These are phyloP conservation scores for Trichosurus vulpecula DNA, from an alignment of 2,797 vertebrate genomes.

Conservation along the genomic window DNA sequence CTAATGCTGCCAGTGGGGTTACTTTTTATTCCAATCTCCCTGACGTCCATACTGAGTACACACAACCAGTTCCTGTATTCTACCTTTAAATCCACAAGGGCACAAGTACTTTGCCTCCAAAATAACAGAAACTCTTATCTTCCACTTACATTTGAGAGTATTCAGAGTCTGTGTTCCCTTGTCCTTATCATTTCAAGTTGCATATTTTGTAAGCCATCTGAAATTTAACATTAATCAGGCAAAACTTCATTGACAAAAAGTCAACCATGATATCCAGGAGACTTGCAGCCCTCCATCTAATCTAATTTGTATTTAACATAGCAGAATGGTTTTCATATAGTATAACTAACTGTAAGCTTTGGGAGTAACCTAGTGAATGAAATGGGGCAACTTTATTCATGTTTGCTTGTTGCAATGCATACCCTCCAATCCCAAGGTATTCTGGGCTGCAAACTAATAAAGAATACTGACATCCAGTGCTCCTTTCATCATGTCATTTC, in stretches of 20 bases:
- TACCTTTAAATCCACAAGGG: not conserved
- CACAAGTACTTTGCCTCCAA: not conserved
- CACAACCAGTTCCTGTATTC: not conserved
- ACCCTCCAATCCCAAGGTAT: conserved; percentile 25
- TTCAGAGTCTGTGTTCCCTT: conserved; percentile 15
- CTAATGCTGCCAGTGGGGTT: not conserved
- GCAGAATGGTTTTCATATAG: conserved; percentile 58
- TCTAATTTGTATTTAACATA: conserved; percentile 72
- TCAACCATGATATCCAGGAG: conserved; percentile 71
- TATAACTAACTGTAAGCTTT: not conserved
- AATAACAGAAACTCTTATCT: not conserved
- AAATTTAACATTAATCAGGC: conserved; percentile 69
- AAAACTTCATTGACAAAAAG: conserved; percentile 71
- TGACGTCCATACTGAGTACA: not conserved
- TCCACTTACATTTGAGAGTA: conserved; percentile 6
- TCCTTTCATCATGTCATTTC: conserved; percentile 64
- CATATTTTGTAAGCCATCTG: conserved; percentile 54
- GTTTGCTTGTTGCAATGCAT: conserved; percentile 1
- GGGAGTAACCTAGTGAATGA: not conserved
- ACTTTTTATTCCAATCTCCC: not conserved
- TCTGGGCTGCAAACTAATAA: conserved; percentile 15
- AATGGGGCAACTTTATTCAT: conserved; percentile 39
- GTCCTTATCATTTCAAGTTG: not conserved
- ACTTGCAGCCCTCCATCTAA: conserved; percentile 69
- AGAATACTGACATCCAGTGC: not conserved